Percentiles rank a stretch among this genome's conserved stretches.
Evolutionary conservation across 2,888 invertebrate species (phyloP).

Genomic region (Nasonia oneida): DNA sequence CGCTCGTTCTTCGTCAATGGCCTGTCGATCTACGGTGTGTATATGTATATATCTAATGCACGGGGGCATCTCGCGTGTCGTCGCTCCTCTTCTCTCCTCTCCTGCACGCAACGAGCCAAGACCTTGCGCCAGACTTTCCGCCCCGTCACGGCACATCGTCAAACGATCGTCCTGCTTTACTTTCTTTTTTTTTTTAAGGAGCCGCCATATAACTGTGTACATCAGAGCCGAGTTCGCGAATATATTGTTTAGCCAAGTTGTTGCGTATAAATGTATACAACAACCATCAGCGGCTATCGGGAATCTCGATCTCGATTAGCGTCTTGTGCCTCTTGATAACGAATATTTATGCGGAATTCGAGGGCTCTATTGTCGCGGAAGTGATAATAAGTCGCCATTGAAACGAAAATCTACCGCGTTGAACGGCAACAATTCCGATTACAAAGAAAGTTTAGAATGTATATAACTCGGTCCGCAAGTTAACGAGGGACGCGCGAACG

Average conservation of each 20-base stretch:
- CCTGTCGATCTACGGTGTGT: background rate
- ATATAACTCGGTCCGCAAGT: background rate
- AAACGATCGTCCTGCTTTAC: conserved; percentile 49
- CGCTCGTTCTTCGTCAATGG: conserved; percentile 10
- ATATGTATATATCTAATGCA: background rate
- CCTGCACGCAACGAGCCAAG: background rate
- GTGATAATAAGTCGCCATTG: background rate
- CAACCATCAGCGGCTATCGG: background rate
- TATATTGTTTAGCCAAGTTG: background rate
- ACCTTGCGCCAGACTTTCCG: conserved; percentile 29
- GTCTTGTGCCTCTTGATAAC: background rate
- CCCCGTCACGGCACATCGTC: conserved; percentile 11
- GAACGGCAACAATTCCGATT: background rate
- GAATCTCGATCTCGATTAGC: background rate
- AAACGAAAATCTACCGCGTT: background rate
- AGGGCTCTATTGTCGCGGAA: background rate
- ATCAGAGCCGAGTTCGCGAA: too few relatives aligned
- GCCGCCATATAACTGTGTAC: too few relatives aligned
- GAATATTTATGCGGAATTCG: background rate
- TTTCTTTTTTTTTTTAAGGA: conserved; percentile 2
- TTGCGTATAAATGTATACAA: background rate
- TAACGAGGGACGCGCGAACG: background rate
- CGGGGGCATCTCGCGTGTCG: background rate
- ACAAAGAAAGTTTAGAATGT: background rate
- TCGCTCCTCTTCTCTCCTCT: background rate